Conservation (phyloP, 1,140 invertebrate genomes). For the Polypedilum vanderplanki region DNA sequence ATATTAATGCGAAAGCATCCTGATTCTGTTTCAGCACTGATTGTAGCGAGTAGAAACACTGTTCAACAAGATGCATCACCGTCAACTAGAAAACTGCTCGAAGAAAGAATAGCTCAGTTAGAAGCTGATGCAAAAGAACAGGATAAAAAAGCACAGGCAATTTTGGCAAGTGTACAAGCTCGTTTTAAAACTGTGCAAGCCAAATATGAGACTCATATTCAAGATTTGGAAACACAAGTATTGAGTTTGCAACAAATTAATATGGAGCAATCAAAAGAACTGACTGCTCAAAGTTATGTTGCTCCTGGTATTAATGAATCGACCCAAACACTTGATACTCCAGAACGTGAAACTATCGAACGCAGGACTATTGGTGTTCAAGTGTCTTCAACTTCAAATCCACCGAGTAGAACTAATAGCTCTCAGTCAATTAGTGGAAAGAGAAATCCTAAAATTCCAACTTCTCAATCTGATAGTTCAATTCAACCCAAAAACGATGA, state of each 20-base stretch:
- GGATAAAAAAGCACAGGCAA: conserved; percentile 59
- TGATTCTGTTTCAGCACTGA: conserved; percentile 67
- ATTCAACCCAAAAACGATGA: conserved; percentile 58
- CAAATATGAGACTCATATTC: conserved; percentile 66
- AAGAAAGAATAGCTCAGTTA: conserved; percentile 59
- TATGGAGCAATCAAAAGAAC: conserved; percentile 40
- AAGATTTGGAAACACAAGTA: conserved; percentile 60
- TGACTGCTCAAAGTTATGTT: neutral
- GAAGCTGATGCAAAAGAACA: conserved; percentile 61
- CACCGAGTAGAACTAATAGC: conserved; percentile 28
- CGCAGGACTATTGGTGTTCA: conserved; percentile 27
- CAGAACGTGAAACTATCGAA: neutral
- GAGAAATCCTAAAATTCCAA: conserved; percentile 38
- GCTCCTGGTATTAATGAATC: neutral
- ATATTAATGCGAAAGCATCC: conserved; percentile 70
- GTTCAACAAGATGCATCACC: conserved; percentile 51
- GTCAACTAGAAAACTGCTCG: conserved; percentile 56
- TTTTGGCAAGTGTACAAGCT: conserved; percentile 60
- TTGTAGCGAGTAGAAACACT: conserved; percentile 46
- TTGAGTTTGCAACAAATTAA: conserved; percentile 52
- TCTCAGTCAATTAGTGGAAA: neutral
- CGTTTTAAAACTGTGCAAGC: conserved; percentile 66
- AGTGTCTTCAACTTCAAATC: conserved; percentile 28
- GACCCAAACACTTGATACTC: conserved; percentile 39
- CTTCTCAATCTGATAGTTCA: conserved; percentile 42